Evolutionary conservation across 2,888 invertebrate species (phyloP), one percentile per base, ranked within the genome.

Genomic region (Cyclophora albipunctata): DNA sequence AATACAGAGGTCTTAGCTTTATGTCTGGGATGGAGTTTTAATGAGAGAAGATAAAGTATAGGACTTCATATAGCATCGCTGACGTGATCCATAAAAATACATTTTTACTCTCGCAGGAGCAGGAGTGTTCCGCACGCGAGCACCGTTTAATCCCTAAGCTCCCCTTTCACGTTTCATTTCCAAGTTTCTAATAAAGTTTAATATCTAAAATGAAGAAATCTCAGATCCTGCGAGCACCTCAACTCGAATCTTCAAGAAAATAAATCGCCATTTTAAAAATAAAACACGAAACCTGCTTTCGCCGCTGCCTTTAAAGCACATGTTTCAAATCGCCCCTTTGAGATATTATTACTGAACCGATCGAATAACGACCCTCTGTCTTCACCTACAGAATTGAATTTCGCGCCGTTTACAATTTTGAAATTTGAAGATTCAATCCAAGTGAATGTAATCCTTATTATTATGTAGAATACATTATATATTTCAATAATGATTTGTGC

Each of bases 201-300:
- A 69, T 67, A 64, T 66, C 63, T 62, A 63, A 58, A 63, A 67
- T 58, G 59, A 60, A 60, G 64, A 62, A 60, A 63, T 57, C 62
- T 59, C 54, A 59, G 61, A 58, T 63, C 58, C 61, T 57, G 56
- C 62, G 58, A 64, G 60, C 63, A 63, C 67, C 63, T 63, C 60
- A 37, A 37, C 37, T 37, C 62, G 64, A 66, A 69, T 73, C 70
- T 70, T 57, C 62, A 55, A 59, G 61, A 53, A 74, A 71, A 79
- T 82, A 81, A 78, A 82, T 83, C 76, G 75, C 75, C 5, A 74
- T 79, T 82, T 83, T 78, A 76, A 81, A 84, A 82, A 78, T 78
- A 81, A 78, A 80, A 75, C 76, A 75, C 72, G 69, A 78, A 78
- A 74, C 74, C 73, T 78, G 80, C 83, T 82, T 81, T 81, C 81